Base-by-base conservation (phyloP, 2,113 vertebrate genomes). In the Haemorhous mexicanus region DNA sequence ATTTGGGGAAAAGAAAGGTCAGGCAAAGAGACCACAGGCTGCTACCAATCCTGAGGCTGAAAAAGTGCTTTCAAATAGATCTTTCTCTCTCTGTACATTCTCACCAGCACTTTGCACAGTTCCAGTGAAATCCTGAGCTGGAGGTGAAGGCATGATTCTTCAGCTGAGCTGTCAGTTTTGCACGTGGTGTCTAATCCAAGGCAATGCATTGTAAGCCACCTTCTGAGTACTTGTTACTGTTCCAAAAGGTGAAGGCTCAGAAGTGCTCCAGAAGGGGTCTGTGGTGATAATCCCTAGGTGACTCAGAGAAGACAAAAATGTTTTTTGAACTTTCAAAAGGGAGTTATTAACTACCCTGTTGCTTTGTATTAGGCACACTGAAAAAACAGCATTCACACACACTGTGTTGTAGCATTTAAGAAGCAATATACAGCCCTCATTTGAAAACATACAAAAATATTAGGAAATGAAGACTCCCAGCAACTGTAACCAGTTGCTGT, bases 71-170 rank as follows among this genome's bases (percentile, higher is more conserved):
- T 83, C 37, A 62, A 72, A 83, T 55, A 61, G 41, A 30, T 20
- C 17, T 35, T 72, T 56, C 43, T 91, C 13, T 5, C 28, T 3
- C 4, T 43, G 5, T 58, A 7, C n/a, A 3, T 86, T 84, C 56
- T 84, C 21, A 13, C 13, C 16, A 14, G 13, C 2, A 1, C 58
- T 76, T 91, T 0, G 0, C 78, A 69, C 22, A 24, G n/a, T 61
- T 76, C 44, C 49, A 41, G 7, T 83, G 70, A 76, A 81, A 46
- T 87, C 52, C 28, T 69, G 49, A 66, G n/a, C 33, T 43, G 41
- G 56, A 79, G 58, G 23, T 47, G 46, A 73, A 58, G 39, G 24
- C 33, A 67, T 78, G 47, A 64, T 89, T 87, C 53, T 82, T 32
- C 56, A 52, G 23, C 61, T 82, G 43, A 44, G 19, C 23, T 52